Evolutionary conservation across 1,140 invertebrate species (phyloP).

Genomic region (Drosophila oshimai): DNA sequence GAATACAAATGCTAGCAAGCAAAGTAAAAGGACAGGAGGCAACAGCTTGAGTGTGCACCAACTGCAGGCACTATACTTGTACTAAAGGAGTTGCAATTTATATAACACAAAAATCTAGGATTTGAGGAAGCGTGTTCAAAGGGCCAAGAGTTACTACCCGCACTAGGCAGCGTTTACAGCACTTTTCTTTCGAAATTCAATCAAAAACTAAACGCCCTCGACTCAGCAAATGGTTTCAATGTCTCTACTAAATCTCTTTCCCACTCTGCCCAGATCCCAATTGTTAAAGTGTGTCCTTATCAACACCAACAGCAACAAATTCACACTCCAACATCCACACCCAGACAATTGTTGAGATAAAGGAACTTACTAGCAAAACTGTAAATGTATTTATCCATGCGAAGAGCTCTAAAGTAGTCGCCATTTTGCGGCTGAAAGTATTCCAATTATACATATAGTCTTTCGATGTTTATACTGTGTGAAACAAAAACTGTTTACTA

Average conservation of each 20-base stretch:
- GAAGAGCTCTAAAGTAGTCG: slow-evolving; percentile 10
- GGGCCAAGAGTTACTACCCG: slow-evolving; percentile 64
- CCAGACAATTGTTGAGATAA: not conserved
- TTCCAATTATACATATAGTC: slow-evolving; percentile 37
- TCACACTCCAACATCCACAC: not conserved
- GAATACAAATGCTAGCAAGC: slow-evolving; percentile 37
- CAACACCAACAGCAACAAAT: slow-evolving; percentile 4
- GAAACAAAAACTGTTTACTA: slow-evolving; percentile 34
- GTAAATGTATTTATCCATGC: slow-evolving; percentile 33
- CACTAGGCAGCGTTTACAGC: slow-evolving; percentile 22
- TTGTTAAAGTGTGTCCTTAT: slow-evolving; percentile 14
- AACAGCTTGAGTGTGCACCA: slow-evolving; percentile 27
- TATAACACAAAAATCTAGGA: slow-evolving; percentile 6
- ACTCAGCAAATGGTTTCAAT: slow-evolving; percentile 66
- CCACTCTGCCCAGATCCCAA: not conserved
- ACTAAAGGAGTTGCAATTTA: slow-evolving; percentile 19
- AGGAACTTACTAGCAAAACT: slow-evolving; percentile 4
- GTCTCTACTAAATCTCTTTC: slow-evolving; percentile 32
- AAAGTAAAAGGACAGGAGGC: slow-evolving; percentile 17
- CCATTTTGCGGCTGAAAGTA: slow-evolving; percentile 47
- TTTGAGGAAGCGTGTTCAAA: slow-evolving; percentile 46
- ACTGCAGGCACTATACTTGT: not conserved
- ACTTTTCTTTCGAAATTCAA: slow-evolving; percentile 25
- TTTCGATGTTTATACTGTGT: slow-evolving; percentile 53
- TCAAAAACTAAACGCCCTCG: slow-evolving; percentile 38